Evolutionary conservation across 2,888 invertebrate genomes (phyloP).

Genomic region (Timema cristinae): DNA sequence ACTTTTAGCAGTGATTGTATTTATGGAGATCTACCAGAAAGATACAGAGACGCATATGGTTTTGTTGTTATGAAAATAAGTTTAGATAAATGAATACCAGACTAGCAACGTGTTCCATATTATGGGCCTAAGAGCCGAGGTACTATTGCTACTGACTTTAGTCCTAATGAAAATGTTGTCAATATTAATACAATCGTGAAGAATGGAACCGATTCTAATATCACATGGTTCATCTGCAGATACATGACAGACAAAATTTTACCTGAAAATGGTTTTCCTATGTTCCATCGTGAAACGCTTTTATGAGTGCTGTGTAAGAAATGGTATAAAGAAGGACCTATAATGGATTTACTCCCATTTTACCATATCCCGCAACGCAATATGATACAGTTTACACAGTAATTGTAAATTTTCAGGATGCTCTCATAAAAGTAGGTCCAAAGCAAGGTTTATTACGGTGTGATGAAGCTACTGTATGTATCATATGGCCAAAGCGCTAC

Average conservation of each 20-base stretch:
- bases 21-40: not conserved
- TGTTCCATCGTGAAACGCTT: not conserved
- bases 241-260: not conserved
- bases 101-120: not conserved
- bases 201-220: not conserved
- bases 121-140: not conserved
- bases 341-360: not conserved
- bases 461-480: not conserved
- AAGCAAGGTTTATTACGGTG: not conserved
- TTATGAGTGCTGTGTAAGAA: slow-evolving; percentile 3
- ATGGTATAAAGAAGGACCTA: not conserved
- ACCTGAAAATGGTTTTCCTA: not conserved
- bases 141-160: not conserved
- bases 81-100: not conserved
- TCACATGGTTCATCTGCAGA: not conserved
- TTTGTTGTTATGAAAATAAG: not conserved
- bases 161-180: not conserved
- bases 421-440: not conserved
- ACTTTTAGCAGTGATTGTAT: too few relatives aligned
- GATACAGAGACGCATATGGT: slow-evolving; percentile 1
- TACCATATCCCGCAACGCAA: not conserved
- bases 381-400: slow-evolving; percentile 5
- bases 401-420: not conserved
- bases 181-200: not conserved
- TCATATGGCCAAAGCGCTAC: not conserved